These are phyloP conservation scores for Ochropleura leucogaster DNA, from an alignment of 2,888 invertebrate genomes.

Conservation along the genomic window DNA sequence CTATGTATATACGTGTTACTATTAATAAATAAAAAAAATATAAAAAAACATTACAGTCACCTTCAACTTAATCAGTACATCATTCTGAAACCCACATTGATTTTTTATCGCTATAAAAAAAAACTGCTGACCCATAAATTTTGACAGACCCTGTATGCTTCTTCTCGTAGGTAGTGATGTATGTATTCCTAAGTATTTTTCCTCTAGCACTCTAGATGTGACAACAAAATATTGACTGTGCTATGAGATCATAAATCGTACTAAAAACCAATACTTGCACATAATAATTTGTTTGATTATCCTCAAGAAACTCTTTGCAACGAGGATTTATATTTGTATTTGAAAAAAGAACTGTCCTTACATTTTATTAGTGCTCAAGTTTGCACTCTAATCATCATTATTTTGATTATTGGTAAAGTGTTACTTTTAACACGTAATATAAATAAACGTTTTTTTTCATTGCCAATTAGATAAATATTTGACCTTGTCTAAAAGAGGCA, in stretches of 20 bases:
- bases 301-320: constrained; percentile 17
- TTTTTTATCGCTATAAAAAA: too few species aligned
- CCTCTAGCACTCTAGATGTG: constrained; percentile 16
- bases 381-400: neutral
- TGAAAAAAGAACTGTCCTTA: constrained; percentile 6
- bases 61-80: too few species aligned
- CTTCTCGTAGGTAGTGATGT: neutral
- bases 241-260: constrained; percentile 32
- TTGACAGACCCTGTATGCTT: constrained; percentile 4
- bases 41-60: too few species aligned
- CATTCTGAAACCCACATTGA: too few species aligned
- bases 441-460: too few species aligned
- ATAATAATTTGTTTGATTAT: constrained; percentile 36
- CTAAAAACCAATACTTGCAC: constrained; percentile 24
- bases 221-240: constrained; percentile 26
- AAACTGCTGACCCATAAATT: neutral
- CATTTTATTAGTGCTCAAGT: neutral
- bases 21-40: too few species aligned
- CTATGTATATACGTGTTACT: too few species aligned
- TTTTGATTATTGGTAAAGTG: constrained; percentile 11
- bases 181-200: constrained; percentile 20
- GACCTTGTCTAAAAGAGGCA: neutral
- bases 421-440: neutral
- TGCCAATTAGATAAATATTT: neutral
- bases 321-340: constrained; percentile 8